These are phyloP conservation scores for Oxyscelio sp. DNA, from an alignment of 2,888 invertebrate genomes.

Conservation along the genomic window DNA sequence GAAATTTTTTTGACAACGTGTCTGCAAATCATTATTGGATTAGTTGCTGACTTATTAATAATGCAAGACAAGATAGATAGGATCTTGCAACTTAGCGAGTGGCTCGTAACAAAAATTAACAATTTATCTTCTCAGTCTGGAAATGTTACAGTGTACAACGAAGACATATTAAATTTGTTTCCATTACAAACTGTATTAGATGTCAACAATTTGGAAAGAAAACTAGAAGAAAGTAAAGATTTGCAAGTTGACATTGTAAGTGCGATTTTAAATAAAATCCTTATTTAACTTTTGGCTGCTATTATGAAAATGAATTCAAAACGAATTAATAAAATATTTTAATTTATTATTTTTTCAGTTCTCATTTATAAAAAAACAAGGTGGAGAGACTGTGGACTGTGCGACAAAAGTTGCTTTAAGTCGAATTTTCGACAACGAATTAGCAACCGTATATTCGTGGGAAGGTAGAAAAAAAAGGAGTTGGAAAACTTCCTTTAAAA, in stretches of 20 bases:
- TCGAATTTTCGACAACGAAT: background rate
- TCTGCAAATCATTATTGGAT: too few relatives aligned
- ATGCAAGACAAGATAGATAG: conserved; percentile 1
- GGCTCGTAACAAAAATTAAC: conserved; percentile 13
- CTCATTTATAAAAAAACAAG: conserved; percentile 4
- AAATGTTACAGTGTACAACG: background rate
- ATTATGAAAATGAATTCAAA: background rate
- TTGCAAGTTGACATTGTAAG: conserved; percentile 6
- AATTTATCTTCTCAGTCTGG: conserved; percentile 2
- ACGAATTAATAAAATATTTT: background rate
- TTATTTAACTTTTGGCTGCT: too few relatives aligned
- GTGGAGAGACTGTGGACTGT: conserved; percentile 15
- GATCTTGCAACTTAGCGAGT: conserved; percentile 4
- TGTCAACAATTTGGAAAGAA: conserved; percentile 3
- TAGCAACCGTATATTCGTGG: conserved; percentile 2
- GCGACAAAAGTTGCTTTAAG: conserved; percentile 11
- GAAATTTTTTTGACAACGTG: too few relatives aligned
- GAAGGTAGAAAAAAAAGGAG: background rate
- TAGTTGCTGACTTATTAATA: background rate
- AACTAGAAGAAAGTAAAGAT: background rate
- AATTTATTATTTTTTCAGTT: conserved; percentile 2
- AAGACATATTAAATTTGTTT: conserved; percentile 5
- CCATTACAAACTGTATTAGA: conserved; percentile 1
- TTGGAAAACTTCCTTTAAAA: background rate
- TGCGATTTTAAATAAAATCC: too few relatives aligned